Evolutionary conservation across 2,888 invertebrate species (phyloP), one percentile per base, ranked within the genome.

Genomic region (Epirrhoe alternata): DNA sequence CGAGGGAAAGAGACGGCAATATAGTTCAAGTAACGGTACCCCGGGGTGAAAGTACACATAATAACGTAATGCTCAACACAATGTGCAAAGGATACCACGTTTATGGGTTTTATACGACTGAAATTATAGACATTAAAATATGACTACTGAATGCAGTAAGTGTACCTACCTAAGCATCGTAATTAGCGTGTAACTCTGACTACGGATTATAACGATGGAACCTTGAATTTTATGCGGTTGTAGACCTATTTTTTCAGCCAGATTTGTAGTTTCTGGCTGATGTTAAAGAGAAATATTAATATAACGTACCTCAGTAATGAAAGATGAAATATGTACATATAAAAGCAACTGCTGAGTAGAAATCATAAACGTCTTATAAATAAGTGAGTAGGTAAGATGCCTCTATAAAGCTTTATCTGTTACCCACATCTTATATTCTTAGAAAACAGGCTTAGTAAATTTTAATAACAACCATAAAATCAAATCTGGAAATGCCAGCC

Each of bases 41-140:
- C 38, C 69, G 85, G 84, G 88, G 89, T 91, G 90, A 92, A 91
- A 90, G 89, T 90, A 90, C 86, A 82, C 79, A 79, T 84, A 78
- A 76, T 78, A 83, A 82, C 80, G 82, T 82, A 82, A 86, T 80
- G 76, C 75, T 75, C 77, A 51, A 49, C 61, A 62, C 79, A 79
- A 77, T 78, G 75, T 73, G 74, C 70, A 72, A 75, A 77, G 69
- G 78, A 80, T 76, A 76, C 71, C 65, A 73, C 74, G 74, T 77
- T 74, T 63, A 71, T 68, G 64, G 58, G 54, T 64, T 71, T 75
- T 67, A 74, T 69, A 65, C 61, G 64, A 57, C 53, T 17, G 35
- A 31, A 55, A 60, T 55, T 57, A 61, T 59, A 17, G 31, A 33
- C 58, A 65, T 68, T 64, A 53, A 17, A 62, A 56, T 55, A 17